Conservation (phyloP, 1,140 invertebrate species). For the Aculops lycopersici region DNA sequence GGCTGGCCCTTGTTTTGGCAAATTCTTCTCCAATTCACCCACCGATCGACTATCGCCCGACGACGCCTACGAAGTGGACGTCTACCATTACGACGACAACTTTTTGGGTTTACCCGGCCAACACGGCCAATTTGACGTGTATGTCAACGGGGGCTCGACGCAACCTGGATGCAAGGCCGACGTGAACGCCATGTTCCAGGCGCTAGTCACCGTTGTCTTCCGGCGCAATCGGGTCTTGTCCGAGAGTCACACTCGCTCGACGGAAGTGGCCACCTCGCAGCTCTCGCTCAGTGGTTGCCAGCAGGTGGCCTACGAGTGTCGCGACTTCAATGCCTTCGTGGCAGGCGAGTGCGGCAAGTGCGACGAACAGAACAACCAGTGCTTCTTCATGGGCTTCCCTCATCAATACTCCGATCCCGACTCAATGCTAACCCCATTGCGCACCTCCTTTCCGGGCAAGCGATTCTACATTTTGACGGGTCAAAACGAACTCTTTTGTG, state of each 20-base stretch:
- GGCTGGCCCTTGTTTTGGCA: conserved; percentile 48
- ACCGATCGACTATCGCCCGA: conserved; percentile 25
- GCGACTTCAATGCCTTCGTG: conserved; percentile 7
- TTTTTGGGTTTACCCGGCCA: conserved; percentile 42
- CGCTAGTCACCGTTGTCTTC: background rate
- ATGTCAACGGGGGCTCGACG: conserved; percentile 52
- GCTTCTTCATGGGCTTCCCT: background rate
- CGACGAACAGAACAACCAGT: conserved; percentile 4
- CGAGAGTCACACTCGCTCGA: background rate
- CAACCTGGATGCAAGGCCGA: conserved; percentile 44
- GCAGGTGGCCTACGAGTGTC: conserved; percentile 6
- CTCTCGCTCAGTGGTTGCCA: background rate
- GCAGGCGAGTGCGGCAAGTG: conserved; percentile 10
- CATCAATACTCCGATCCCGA: background rate
- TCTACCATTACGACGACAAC: background rate
- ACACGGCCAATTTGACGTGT: conserved; percentile 51
- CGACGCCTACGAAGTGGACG: background rate
- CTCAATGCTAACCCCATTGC: background rate
- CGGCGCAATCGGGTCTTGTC: background rate
- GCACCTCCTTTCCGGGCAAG: background rate
- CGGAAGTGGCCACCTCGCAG: background rate
- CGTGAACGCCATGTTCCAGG: background rate
- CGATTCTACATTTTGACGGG: background rate
- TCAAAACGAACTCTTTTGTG: background rate
- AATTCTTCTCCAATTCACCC: conserved; percentile 34